These are phyloP conservation scores for Tragopan temminckii DNA, from an alignment of 2,797 vertebrate species.

Conservation along the genomic window DNA sequence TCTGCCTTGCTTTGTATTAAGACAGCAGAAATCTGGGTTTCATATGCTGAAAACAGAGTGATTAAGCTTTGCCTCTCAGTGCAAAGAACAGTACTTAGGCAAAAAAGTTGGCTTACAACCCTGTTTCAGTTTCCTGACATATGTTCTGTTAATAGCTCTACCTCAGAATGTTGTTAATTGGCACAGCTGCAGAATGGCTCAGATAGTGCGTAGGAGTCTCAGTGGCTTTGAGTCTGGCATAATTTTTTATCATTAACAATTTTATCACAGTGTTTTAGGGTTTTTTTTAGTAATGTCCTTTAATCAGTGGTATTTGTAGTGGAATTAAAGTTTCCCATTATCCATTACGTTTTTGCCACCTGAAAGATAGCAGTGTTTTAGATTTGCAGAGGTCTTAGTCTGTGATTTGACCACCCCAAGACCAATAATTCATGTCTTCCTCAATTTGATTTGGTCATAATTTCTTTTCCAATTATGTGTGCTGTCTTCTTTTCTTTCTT, in stretches of 20 bases:
- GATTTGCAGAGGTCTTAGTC: not conserved
- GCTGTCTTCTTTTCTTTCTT: not conserved
- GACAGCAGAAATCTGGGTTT: not conserved
- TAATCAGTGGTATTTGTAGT: not conserved
- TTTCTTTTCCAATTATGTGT: not conserved
- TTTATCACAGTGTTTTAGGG: not conserved
- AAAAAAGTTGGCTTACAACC: not conserved
- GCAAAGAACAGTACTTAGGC: not conserved
- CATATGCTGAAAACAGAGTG: not conserved
- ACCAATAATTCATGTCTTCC: not conserved
- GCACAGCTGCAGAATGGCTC: not conserved
- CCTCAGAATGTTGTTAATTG: slow-evolving; percentile 26
- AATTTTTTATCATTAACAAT: not conserved
- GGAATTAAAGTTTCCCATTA: not conserved
- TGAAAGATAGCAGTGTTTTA: not conserved
- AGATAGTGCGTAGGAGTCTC: not conserved
- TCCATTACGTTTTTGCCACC: not conserved
- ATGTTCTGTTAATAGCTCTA: slow-evolving; percentile 52
- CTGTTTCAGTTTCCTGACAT: not conserved
- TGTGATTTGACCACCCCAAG: not conserved
- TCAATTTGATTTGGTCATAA: not conserved
- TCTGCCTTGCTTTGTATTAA: not conserved
- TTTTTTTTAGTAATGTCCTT: not conserved
- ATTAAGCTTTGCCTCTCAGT: not conserved
- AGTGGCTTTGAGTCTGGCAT: not conserved